phyloP scores from a whole-genome alignment of 2,797 vertebrate genomes.

The Trachops cirrhosus region DNA sequence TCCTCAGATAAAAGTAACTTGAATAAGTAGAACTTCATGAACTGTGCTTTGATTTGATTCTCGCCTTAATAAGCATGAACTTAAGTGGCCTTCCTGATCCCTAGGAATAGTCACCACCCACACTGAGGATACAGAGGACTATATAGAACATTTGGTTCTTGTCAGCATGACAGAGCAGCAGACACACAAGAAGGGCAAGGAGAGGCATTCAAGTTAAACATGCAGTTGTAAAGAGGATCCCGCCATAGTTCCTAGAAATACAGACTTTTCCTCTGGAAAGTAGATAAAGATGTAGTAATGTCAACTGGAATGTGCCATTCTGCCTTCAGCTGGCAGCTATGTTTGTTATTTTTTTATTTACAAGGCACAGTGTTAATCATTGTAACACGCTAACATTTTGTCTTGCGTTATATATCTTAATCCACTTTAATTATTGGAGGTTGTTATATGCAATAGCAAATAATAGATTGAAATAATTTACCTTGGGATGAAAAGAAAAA shows the following conservation, averaged over 20 bases:
- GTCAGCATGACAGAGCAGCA: background rate
- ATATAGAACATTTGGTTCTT: background rate
- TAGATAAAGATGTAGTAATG: background rate
- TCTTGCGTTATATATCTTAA: background rate
- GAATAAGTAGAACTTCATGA: background rate
- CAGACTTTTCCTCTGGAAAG: background rate
- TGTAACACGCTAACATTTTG: background rate
- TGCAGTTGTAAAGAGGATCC: background rate
- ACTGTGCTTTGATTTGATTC: background rate
- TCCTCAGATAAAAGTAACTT: background rate
- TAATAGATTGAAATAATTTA: slow-evolving; percentile 74
- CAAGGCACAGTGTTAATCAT: background rate
- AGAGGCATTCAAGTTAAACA: background rate
- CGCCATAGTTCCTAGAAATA: background rate
- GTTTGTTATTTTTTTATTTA: background rate
- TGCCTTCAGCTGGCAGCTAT: background rate
- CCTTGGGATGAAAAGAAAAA: slow-evolving; percentile 92
- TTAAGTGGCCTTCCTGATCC: background rate
- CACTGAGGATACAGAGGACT: background rate
- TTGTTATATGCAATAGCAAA: background rate
- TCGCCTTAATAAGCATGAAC: background rate
- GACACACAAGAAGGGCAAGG: background rate
- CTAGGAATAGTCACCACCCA: background rate
- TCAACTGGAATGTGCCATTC: background rate
- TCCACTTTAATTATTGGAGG: background rate